These are phyloP conservation scores for Proctacanthus coquilletti DNA, from an alignment of 1,140 invertebrate species.

Conservation along the genomic window DNA sequence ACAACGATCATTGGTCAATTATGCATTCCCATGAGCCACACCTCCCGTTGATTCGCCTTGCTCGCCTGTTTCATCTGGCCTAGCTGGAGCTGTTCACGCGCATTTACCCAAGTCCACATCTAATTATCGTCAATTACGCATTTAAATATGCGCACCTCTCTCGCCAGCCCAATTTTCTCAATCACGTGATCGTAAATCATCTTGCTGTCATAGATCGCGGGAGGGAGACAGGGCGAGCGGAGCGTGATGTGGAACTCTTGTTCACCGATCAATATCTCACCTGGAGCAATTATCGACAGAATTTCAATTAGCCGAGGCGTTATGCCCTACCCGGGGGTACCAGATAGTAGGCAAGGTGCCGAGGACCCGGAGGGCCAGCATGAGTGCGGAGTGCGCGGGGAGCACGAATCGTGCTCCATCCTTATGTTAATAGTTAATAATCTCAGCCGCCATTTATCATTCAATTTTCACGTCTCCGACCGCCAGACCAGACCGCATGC, in stretches of 20 bases:
- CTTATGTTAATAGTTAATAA: constrained; percentile 2
- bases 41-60: too few species aligned
- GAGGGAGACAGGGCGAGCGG: too few species aligned
- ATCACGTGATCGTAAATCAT: background rate
- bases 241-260: background rate
- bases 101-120: too few species aligned
- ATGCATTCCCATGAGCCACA: too few species aligned
- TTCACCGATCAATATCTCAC: background rate
- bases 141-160: too few species aligned
- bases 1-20: too few species aligned
- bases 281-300: background rate
- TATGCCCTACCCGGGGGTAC: background rate
- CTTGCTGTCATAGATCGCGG: background rate
- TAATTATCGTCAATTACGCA: too few species aligned
- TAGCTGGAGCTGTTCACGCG: too few species aligned
- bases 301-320: background rate
- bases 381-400: background rate
- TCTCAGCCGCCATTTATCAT: background rate
- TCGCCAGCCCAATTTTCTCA: constrained; percentile 1
- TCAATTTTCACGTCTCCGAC: constrained; percentile 1
- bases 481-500: background rate
- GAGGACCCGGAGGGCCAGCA: background rate
- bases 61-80: too few species aligned
- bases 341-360: background rate
- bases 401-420: background rate